Percentiles rank a stretch among this genome's conserved stretches.
Conservation (phyloP, 2,113 vertebrate genomes). For the Arvicanthis niloticus region DNA sequence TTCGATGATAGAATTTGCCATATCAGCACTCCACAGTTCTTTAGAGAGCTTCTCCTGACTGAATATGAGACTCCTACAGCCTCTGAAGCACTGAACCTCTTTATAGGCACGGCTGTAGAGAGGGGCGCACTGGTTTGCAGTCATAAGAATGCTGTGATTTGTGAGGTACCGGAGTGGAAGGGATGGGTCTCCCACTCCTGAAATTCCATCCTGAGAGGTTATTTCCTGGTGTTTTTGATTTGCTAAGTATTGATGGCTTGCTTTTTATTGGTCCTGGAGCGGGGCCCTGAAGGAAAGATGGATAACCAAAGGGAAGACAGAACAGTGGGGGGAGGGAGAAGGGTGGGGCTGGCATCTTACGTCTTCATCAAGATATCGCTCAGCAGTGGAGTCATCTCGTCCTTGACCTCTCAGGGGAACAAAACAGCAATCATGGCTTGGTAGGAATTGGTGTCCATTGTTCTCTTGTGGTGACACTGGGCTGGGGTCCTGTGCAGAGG, state of each 20-base stretch:
- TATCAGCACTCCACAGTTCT: background rate
- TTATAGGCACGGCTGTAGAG: background rate
- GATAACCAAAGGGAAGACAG: background rate
- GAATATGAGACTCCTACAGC: background rate
- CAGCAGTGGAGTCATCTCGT: background rate
- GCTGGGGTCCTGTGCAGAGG: background rate
- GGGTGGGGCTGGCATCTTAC: background rate
- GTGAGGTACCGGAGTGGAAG: background rate
- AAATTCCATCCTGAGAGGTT: background rate
- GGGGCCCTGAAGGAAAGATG: background rate
- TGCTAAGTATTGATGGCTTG: background rate
- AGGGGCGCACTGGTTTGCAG: background rate
- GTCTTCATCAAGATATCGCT: background rate
- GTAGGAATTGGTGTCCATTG: background rate
- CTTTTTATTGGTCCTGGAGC: background rate
- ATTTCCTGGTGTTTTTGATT: constrained; percentile 1
- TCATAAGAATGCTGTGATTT: background rate
- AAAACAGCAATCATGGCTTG: background rate
- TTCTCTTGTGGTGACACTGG: background rate
- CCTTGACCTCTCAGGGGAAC: background rate
- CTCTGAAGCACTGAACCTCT: background rate
- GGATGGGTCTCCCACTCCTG: background rate
- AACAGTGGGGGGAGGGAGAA: background rate
- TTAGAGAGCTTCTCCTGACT: background rate
- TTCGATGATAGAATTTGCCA: background rate